Base-by-base conservation (phyloP, 1,140 invertebrate species). In the Drosophila nebulosa region DNA sequence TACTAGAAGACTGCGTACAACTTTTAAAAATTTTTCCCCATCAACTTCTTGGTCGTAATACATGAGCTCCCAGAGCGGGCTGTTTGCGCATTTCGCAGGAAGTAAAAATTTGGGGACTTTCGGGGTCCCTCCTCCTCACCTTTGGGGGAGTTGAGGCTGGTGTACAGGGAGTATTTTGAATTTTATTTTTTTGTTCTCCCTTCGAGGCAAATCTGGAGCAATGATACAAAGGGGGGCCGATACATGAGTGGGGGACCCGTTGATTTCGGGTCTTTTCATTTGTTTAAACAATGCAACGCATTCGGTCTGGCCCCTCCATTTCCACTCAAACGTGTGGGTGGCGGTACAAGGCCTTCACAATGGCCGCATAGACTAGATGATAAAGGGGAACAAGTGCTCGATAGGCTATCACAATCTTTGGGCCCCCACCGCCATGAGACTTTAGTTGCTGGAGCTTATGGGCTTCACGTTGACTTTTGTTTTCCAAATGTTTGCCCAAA, bases 21-120 rank as follows among this genome's bases (percentile, higher is more conserved):
- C 94, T 83, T 94, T 93, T 88, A 95, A 93, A 92, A 95, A 95
- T 72, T 95, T 92, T 69, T 92, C 92, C 67, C 95, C 94, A 90
- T 95, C 93, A 77, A 93, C 93, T 94, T 94, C 66, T 94, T 92
- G 35, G 94, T 95, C 92, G 90, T 95, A 94, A 91, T 95, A 95
- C 51, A 95, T 91, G 81, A 95, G 94, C 70, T 95, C 94, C 64
- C 94, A 92, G 92, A 75, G 71, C 50, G 88, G 22, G 78, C 78
- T n/a, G 71, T 55, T 89, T 35, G 90, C 91, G 91, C 91, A 58
- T 83, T 75, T 72, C 92, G 36, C 22, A 6, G 78, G 78, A 36
- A 86, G 21, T 81, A 83, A 5, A 86, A 88, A 6, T 52, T 69
- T 27, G 74, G 73, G 73, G 1, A 74, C 58, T 18, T 78, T 70